These are phyloP conservation scores for Esox masquinongy DNA, from an alignment of 2,797 vertebrate species.

Conservation along the genomic window DNA sequence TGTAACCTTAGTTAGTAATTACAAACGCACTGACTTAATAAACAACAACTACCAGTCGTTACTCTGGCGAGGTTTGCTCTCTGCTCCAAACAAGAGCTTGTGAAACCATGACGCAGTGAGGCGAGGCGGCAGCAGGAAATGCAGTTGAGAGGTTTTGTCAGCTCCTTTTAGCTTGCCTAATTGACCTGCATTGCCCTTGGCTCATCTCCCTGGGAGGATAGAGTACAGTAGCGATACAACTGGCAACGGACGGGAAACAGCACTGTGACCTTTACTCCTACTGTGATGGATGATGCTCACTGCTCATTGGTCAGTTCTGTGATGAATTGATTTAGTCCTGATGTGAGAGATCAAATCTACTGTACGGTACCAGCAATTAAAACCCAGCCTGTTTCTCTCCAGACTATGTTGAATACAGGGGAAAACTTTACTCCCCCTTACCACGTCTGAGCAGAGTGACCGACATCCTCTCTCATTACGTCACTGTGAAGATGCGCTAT, in stretches of 20 bases:
- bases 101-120: conserved; percentile 13
- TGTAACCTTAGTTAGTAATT: not conserved
- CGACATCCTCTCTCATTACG: not conserved
- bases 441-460: not conserved
- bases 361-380: not conserved
- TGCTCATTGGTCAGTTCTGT: not conserved
- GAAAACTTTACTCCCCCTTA: not conserved
- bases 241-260: not conserved
- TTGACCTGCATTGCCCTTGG: conserved; percentile 14
- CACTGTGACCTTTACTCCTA: not conserved
- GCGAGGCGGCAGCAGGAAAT: conserved; percentile 2
- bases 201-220: conserved; percentile 3
- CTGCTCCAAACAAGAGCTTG: conserved; percentile 25
- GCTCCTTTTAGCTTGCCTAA: conserved; percentile 22
- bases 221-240: not conserved
- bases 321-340: not conserved
- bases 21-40: not conserved
- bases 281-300: not conserved
- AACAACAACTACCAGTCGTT: not conserved
- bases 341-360: not conserved
- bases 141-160: conserved; percentile 5
- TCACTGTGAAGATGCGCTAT: not conserved
- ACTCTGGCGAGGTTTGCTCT: not conserved
- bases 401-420: not conserved
- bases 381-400: not conserved